These are phyloP conservation scores for Apoda limacodes DNA, from an alignment of 2,888 invertebrate genomes.

Conservation along the genomic window DNA sequence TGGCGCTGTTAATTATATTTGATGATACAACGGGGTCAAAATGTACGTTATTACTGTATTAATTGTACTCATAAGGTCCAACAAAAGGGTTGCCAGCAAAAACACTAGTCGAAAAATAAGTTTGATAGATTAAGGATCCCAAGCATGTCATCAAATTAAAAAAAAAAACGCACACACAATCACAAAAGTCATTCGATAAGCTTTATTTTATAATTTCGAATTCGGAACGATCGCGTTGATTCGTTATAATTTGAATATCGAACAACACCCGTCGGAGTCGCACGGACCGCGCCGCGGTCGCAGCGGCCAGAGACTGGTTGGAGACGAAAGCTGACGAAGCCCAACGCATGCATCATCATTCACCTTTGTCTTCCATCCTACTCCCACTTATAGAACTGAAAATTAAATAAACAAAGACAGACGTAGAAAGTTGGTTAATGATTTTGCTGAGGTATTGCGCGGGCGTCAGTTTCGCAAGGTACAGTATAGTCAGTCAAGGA, in stretches of 20 bases:
- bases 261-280: constrained; percentile 27
- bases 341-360: constrained; percentile 38
- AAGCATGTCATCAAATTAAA: too few species aligned
- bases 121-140: too few species aligned
- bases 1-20: too few species aligned
- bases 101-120: too few species aligned
- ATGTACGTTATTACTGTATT: too few species aligned
- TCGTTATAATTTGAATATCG: constrained; percentile 28
- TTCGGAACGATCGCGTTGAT: constrained; percentile 35
- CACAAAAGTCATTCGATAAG: constrained; percentile 50
- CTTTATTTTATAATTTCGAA: constrained; percentile 39
- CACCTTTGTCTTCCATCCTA: constrained; percentile 34
- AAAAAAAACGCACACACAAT: not conserved
- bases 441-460: constrained; percentile 31
- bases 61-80: too few species aligned
- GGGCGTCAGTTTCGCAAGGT: constrained; percentile 47
- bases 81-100: too few species aligned
- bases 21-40: too few species aligned
- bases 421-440: constrained; percentile 27
- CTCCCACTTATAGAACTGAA: constrained; percentile 29
- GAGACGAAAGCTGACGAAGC: constrained; percentile 33
- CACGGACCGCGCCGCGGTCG: constrained; percentile 52
- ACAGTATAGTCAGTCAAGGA: constrained; percentile 46
- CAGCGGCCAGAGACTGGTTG: constrained; percentile 57
- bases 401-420: constrained; percentile 29